Evolutionary conservation across 2,797 vertebrate species (phyloP).

Genomic region (Mionectes olivaceus): DNA sequence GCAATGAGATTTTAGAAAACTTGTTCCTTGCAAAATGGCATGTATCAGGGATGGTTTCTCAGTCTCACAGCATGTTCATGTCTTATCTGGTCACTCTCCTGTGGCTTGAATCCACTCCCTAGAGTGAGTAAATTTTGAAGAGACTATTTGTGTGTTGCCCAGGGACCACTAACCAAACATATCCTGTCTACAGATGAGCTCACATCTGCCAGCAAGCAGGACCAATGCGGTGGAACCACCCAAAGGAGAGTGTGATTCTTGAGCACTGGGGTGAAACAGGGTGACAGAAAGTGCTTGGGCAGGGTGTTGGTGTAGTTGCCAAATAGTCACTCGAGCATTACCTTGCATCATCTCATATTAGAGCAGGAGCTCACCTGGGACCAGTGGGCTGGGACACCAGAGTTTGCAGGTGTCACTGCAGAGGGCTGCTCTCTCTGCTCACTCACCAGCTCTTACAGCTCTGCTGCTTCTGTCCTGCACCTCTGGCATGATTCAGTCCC

Average conservation of each 20-base stretch:
- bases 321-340: not conserved
- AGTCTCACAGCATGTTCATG: not conserved
- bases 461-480: not conserved
- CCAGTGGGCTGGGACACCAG: rapidly evolving
- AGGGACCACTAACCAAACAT: not conserved
- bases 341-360: not conserved
- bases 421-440: not conserved
- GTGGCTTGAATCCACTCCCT: not conserved
- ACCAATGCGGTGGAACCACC: not conserved
- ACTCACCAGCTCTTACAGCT: not conserved
- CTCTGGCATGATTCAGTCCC: rapidly evolving
- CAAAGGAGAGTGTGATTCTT: not conserved
- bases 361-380: not conserved
- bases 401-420: not conserved
- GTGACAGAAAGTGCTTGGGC: not conserved
- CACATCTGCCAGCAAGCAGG: not conserved
- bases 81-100: not conserved
- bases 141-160: not conserved
- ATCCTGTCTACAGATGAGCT: not conserved
- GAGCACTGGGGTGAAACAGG: not conserved
- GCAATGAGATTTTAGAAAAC: not conserved
- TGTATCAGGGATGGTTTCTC: not conserved
- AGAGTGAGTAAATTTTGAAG: not conserved
- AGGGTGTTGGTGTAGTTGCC: not conserved
- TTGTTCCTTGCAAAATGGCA: not conserved